These are phyloP conservation scores for Drosophila virilis DNA, from an alignment of 1,140 invertebrate species.

Conservation along the genomic window DNA sequence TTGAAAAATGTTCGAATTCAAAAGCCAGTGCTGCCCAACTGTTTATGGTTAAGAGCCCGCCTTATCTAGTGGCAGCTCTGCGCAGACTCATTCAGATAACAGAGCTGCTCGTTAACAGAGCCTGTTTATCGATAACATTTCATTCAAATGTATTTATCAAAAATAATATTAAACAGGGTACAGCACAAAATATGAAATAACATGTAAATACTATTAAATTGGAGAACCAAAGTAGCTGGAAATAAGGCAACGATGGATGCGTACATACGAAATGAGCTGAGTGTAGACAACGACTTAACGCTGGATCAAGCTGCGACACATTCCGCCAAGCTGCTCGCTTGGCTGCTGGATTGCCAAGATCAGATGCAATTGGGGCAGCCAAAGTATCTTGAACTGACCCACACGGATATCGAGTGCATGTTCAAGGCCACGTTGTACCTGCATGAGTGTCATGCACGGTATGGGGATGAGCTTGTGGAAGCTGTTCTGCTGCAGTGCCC, in stretches of 20 bases:
- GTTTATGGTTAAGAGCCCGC: not conserved
- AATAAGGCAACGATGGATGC: conserved; percentile 40
- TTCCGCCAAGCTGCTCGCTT: conserved; percentile 50
- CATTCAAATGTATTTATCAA: not conserved
- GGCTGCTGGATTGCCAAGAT: conserved; percentile 55
- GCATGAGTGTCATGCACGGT: conserved; percentile 48
- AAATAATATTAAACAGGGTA: not conserved
- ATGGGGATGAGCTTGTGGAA: conserved; percentile 51
- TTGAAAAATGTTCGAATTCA: not conserved
- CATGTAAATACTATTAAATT: not conserved
- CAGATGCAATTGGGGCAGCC: conserved; percentile 31
- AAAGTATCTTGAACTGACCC: conserved; percentile 30
- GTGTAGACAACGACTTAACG: conserved; percentile 23
- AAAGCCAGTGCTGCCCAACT: not conserved
- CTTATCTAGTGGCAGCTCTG: not conserved
- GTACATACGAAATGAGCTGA: conserved; percentile 56
- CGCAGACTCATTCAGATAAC: not conserved
- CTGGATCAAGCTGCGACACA: conserved; percentile 49
- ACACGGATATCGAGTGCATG: conserved; percentile 53
- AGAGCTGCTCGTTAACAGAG: not conserved
- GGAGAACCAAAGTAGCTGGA: not conserved
- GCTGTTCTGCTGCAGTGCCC: conserved; percentile 15
- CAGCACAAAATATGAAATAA: conserved; percentile 2
- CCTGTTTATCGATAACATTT: not conserved
- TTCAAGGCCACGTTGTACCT: conserved; percentile 64